Percentiles rank a stretch among this genome's conserved stretches.
phyloP scores from a whole-genome alignment of 2,888 invertebrate genomes.

The Trichogramma evanescens region DNA sequence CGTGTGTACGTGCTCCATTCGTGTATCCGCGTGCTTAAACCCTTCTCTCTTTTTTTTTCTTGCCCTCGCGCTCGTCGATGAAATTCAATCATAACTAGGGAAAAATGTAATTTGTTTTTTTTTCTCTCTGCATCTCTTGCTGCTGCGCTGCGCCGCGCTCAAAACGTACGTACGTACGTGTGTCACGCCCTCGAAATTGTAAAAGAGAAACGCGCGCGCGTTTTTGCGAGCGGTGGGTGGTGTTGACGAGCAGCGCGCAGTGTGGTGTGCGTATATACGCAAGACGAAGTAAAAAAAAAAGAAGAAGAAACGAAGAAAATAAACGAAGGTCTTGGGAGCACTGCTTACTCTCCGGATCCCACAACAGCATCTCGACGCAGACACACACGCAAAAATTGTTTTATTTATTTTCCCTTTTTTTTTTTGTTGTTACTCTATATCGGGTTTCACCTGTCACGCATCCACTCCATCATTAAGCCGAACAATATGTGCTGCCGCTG shows the following conservation, averaged over 20 bases:
- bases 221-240: slow-evolving; percentile 13
- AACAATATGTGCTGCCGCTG: slow-evolving; percentile 33
- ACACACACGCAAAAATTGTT: too few relatives aligned
- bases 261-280: too few relatives aligned
- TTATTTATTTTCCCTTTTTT: too few relatives aligned
- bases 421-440: slow-evolving; percentile 26
- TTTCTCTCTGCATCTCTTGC: too few relatives aligned
- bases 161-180: not conserved
- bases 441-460: slow-evolving; percentile 45
- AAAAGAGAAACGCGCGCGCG: slow-evolving; percentile 3
- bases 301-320: slow-evolving; percentile 13
- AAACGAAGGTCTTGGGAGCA: slow-evolving; percentile 33
- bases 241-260: slow-evolving; percentile 3
- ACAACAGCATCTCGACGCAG: slow-evolving; percentile 19
- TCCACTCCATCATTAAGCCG: slow-evolving; percentile 44
- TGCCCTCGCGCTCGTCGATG: too few relatives aligned
- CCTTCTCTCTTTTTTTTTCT: too few relatives aligned
- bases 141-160: not conserved
- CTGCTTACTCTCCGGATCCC: slow-evolving; percentile 25
- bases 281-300: not conserved
- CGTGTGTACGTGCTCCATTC: too few relatives aligned
- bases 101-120: too few relatives aligned
- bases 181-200: slow-evolving; percentile 3
- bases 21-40: too few relatives aligned
- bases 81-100: too few relatives aligned